These are phyloP conservation scores for Kuschelorhynchus macadamiae DNA, from an alignment of 2,888 invertebrate species.

Conservation along the genomic window DNA sequence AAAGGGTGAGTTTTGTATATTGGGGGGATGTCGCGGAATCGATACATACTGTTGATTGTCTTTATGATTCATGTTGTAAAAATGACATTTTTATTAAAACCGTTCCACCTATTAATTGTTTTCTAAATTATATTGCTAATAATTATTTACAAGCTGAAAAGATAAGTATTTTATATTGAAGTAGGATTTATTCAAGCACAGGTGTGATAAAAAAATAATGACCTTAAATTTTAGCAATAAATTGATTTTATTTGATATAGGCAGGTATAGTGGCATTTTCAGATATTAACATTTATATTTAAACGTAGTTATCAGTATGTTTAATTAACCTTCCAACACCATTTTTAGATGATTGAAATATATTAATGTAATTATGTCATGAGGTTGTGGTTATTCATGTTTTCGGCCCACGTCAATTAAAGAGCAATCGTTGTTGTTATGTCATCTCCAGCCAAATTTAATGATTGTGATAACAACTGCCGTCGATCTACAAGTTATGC, in stretches of 20 bases:
- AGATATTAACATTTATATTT: background rate
- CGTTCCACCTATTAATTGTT: too few species aligned
- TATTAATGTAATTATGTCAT: background rate
- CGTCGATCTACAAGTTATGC: too few species aligned
- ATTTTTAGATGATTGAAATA: too few species aligned
- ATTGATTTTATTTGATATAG: background rate
- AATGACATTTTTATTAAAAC: background rate
- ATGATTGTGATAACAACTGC: too few species aligned
- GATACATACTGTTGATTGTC: slow-evolving; percentile 17
- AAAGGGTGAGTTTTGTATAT: slow-evolving; percentile 39
- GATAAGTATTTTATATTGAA: too few species aligned
- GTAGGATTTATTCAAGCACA: too few species aligned
- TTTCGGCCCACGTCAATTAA: slow-evolving; percentile 27
- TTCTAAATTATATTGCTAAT: background rate
- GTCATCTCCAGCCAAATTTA: slow-evolving; percentile 13
- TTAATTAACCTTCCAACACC: too few species aligned
- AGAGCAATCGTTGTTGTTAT: slow-evolving; percentile 3
- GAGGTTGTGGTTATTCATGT: slow-evolving; percentile 1
- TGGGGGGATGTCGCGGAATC: slow-evolving; percentile 11
- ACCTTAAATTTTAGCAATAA: background rate
- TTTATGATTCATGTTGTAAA: background rate
- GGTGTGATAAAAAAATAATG: background rate
- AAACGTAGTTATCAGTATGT: background rate
- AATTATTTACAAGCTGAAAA: background rate
- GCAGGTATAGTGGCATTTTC: background rate